A percentile compares a stretch with the other conserved stretches of the same genome.
phyloP scores from a whole-genome alignment of 2,113 vertebrate species.

The Saguinus imperator region DNA sequence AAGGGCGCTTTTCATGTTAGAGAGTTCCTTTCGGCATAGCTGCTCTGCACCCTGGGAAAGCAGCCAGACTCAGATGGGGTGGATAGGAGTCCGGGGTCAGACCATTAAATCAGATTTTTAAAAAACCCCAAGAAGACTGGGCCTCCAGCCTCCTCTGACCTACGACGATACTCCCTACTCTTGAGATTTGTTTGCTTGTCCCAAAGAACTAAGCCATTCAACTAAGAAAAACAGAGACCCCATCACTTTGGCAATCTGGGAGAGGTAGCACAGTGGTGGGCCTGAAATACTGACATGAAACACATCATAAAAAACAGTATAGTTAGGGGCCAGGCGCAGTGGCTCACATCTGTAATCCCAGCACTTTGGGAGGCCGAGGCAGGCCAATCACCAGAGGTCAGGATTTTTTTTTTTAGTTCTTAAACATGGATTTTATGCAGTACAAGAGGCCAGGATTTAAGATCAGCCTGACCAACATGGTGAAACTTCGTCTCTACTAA shows the following conservation, averaged over 20 bases:
- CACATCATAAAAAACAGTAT: neutral
- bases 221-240: conserved; percentile 19
- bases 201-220: conserved; percentile 31
- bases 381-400: too few relatives aligned
- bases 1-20: neutral
- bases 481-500: too few relatives aligned
- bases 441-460: too few relatives aligned
- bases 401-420: too few relatives aligned
- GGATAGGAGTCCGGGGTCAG: neutral
- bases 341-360: too few relatives aligned
- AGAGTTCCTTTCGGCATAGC: neutral
- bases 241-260: neutral
- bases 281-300: conserved; percentile 6
- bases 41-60: neutral
- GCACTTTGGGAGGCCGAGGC: too few relatives aligned
- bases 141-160: neutral
- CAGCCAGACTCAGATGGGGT: neutral
- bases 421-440: too few relatives aligned
- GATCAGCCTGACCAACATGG: too few relatives aligned
- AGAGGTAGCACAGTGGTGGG: neutral
- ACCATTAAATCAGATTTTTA: neutral
- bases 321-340: neutral
- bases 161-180: neutral
- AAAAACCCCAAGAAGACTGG: neutral
- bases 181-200: conserved; percentile 16